Evolutionary conservation across 2,797 vertebrate species (phyloP).

Genomic region (Silurus aristotelis): DNA sequence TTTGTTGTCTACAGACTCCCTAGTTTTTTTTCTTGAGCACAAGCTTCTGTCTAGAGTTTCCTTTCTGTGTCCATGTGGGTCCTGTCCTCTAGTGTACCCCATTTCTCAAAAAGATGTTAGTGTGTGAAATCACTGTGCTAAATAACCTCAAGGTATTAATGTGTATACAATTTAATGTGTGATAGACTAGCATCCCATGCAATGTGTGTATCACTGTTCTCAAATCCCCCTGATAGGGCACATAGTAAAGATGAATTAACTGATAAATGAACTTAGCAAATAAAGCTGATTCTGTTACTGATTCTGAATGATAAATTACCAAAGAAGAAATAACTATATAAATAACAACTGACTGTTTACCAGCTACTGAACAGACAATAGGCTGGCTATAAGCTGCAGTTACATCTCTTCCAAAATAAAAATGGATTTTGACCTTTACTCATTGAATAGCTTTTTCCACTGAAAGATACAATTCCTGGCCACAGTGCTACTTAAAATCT

Average conservation of each 20-base stretch:
- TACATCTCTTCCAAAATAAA: too few relatives aligned
- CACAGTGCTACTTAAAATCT: neutral
- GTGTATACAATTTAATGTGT: neutral
- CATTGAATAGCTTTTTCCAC: too few relatives aligned
- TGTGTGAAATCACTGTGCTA: neutral
- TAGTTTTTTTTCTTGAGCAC: too few relatives aligned
- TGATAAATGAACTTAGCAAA: too few relatives aligned
- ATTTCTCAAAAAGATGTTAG: neutral
- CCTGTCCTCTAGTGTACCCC: too few relatives aligned
- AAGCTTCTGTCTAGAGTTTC: too few relatives aligned
- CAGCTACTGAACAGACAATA: neutral
- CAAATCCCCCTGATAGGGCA: too few relatives aligned
- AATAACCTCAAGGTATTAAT: neutral
- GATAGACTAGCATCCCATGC: neutral
- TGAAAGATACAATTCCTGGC: neutral
- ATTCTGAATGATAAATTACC: too few relatives aligned
- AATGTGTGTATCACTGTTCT: neutral
- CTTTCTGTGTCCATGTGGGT: too few relatives aligned
- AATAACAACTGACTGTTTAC: neutral
- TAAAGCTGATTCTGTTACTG: too few relatives aligned
- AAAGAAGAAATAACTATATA: neutral
- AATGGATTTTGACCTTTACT: neutral
- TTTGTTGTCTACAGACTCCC: too few relatives aligned
- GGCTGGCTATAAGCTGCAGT: neutral
- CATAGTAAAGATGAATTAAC: neutral